phyloP scores from a whole-genome alignment of 2,888 invertebrate genomes.

The Polydrusus cervinus region DNA sequence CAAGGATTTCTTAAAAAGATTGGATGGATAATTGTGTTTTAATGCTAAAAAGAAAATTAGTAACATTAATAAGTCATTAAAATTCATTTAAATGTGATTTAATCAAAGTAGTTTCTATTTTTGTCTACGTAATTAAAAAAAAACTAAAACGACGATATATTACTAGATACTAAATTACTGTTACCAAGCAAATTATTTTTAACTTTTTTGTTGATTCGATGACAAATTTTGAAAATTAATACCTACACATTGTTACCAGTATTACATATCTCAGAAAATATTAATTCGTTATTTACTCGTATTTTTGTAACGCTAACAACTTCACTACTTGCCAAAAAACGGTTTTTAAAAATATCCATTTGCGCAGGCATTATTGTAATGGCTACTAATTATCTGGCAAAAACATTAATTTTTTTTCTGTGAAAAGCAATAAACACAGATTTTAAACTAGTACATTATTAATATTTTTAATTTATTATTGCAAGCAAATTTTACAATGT shows the following conservation, averaged over 20 bases:
- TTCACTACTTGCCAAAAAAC: constrained; percentile 5
- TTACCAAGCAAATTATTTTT: neutral
- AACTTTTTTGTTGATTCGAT: no score
- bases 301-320: constrained; percentile 1
- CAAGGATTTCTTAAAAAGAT: no score
- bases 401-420: constrained; percentile 6
- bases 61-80: neutral
- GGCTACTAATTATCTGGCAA: constrained; percentile 12
- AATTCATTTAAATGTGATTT: neutral
- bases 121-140: neutral
- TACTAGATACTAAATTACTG: neutral
- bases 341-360: constrained; percentile 2
- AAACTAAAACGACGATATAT: neutral
- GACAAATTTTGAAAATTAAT: no score
- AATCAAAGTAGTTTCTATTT: neutral
- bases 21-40: no score
- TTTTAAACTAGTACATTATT: constrained; percentile 9
- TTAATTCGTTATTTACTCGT: constrained; percentile 2
- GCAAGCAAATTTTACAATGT: constrained; percentile 3
- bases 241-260: no score
- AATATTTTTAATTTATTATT: constrained; percentile 14
- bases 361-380: constrained; percentile 6
- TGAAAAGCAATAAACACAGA: neutral
- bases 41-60: neutral
- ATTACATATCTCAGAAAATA: no score